A percentile compares a stretch with the other conserved stretches of the same genome.
Evolutionary conservation across 2,888 invertebrate species (phyloP).

Genomic region (Lochmaea capreae): DNA sequence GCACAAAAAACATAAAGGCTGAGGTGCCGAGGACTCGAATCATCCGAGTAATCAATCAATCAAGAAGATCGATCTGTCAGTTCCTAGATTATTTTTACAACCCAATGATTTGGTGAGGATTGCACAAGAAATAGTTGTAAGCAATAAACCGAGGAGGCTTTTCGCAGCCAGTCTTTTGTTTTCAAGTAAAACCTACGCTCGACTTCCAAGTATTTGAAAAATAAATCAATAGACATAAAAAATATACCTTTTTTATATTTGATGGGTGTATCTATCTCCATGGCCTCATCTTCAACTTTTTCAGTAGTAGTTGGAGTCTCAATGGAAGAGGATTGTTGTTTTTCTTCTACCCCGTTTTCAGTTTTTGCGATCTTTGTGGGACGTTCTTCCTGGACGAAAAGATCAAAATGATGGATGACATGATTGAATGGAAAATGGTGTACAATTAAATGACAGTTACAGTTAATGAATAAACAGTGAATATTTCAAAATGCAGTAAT

Average conservation of each 20-base stretch:
- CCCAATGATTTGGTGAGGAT: too few species aligned
- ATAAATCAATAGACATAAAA: not conserved
- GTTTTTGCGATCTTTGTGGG: slow-evolving; percentile 71
- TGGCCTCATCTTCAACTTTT: slow-evolving; percentile 45
- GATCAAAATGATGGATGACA: slow-evolving; percentile 31
- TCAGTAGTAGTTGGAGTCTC: slow-evolving; percentile 24
- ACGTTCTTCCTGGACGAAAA: slow-evolving; percentile 59
- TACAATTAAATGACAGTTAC: slow-evolving; percentile 2
- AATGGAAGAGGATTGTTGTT: slow-evolving; percentile 25
- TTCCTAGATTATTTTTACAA: too few species aligned
- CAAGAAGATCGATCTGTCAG: too few species aligned
- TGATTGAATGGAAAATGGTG: slow-evolving; percentile 18
- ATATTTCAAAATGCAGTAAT: not conserved
- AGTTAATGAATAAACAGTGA: not conserved
- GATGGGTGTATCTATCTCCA: slow-evolving; percentile 47
- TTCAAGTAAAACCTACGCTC: too few species aligned
- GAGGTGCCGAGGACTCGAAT: too few species aligned
- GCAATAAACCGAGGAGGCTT: too few species aligned
- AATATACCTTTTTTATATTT: slow-evolving; percentile 27
- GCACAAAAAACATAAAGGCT: too few species aligned
- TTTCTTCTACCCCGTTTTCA: slow-evolving; percentile 49
- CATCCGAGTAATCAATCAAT: too few species aligned
- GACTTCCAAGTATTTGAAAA: not conserved
- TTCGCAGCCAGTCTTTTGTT: too few species aligned
- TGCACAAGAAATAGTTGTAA: too few species aligned